Evolutionary conservation across 92 coral and sea anemone species (phyloP).

Genomic region (Heliopora coerulea): DNA sequence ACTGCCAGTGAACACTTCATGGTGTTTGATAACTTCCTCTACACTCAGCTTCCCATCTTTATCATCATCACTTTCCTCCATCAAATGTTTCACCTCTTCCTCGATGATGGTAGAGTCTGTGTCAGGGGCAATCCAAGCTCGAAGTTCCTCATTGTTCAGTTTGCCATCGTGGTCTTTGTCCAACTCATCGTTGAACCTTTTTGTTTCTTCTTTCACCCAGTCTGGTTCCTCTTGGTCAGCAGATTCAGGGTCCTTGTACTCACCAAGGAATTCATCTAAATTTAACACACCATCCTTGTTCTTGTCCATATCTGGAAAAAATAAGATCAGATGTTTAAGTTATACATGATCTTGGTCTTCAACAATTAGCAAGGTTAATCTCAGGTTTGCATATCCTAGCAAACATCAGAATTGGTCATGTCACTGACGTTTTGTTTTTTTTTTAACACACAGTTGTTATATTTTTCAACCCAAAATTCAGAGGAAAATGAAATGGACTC

Average conservation of each 20-base stretch:
- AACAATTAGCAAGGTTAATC: too few species aligned
- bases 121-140: slow-evolving; percentile 91
- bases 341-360: too few species aligned
- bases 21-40: slow-evolving; percentile 77
- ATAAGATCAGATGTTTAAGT: background rate
- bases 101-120: slow-evolving; percentile 82
- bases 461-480: too few species aligned
- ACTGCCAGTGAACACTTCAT: slow-evolving; percentile 94
- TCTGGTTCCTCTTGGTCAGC: slow-evolving; percentile 70
- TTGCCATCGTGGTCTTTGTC: slow-evolving; percentile 93
- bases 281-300: slow-evolving; percentile 82
- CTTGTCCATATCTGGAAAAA: slow-evolving; percentile 74
- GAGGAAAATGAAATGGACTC: too few species aligned
- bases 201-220: slow-evolving; percentile 90
- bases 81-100: slow-evolving; percentile 83
- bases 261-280: slow-evolving; percentile 91
- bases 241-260: slow-evolving; percentile 72
- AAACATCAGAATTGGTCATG: too few species aligned
- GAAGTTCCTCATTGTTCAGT: slow-evolving; percentile 79
- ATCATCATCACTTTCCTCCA: slow-evolving; percentile 76
- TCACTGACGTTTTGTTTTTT: too few species aligned
- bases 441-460: too few species aligned
- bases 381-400: too few species aligned
- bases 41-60: slow-evolving; percentile 84
- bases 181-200: slow-evolving; percentile 80